A percentile compares a stretch with the other conserved stretches of the same genome.
Evolutionary conservation across 2,113 vertebrate genomes (phyloP).

Genomic region (Odobenus rosmarus): DNA sequence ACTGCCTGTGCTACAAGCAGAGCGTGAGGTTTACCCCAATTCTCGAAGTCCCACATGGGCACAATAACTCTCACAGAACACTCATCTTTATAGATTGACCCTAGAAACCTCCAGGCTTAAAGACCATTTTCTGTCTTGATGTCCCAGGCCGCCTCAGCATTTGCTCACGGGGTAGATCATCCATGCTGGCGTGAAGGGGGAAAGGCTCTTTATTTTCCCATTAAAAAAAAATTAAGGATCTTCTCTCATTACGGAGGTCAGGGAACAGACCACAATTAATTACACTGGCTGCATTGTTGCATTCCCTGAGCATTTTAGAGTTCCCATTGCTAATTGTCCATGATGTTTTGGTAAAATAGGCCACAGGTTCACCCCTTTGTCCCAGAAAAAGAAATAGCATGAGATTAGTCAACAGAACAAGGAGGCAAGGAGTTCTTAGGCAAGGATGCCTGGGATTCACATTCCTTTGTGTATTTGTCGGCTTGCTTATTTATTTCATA

Average conservation of each 20-base stretch:
- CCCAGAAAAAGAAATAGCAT: neutral
- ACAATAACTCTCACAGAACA: neutral
- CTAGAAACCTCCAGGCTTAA: neutral
- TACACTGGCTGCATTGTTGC: neutral
- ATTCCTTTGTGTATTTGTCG: neutral
- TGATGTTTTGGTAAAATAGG: constrained; percentile 47
- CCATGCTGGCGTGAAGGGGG: neutral
- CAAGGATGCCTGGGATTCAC: neutral
- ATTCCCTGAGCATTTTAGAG: neutral
- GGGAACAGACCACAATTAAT: neutral
- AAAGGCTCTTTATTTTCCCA: constrained; percentile 28
- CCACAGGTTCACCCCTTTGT: neutral
- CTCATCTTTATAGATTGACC: neutral
- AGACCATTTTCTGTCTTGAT: neutral
- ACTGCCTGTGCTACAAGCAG: neutral
- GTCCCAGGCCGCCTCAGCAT: neutral
- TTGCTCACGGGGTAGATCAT: neutral
- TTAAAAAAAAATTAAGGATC: neutral
- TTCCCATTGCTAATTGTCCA: constrained; percentile 2
- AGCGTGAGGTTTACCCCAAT: neutral
- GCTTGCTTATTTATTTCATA: neutral
- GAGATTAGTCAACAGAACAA: neutral
- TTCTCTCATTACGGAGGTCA: constrained; percentile 13
- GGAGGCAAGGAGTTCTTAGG: neutral
- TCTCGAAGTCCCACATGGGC: neutral